Percentiles rank a stretch among this genome's conserved stretches.
Conservation (phyloP, 2,113 vertebrate species). For the Vimba vimba region DNA sequence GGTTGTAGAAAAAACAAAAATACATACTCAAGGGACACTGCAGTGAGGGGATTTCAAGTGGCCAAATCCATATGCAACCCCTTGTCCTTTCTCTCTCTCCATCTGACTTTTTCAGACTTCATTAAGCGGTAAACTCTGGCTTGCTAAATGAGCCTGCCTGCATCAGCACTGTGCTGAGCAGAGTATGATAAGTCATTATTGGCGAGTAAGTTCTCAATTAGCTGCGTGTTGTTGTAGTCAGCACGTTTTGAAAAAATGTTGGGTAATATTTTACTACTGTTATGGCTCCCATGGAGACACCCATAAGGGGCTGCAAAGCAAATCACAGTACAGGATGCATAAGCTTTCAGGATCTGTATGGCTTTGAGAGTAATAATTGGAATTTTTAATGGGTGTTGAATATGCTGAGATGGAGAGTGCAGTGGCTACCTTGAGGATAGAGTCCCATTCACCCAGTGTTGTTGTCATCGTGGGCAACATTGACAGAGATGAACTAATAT, state of each 20-base stretch:
- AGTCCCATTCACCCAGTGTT: slow-evolving; percentile 48
- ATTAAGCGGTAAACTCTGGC: slow-evolving; percentile 65
- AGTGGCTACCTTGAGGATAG: slow-evolving; percentile 18
- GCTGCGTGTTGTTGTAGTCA: slow-evolving; percentile 63
- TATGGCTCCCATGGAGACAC: slow-evolving; percentile 58
- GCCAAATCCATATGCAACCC: slow-evolving; percentile 39
- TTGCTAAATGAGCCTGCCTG: slow-evolving; percentile 64
- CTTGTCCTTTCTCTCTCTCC: slow-evolving; percentile 36
- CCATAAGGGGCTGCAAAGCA: slow-evolving; percentile 54
- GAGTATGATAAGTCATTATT: slow-evolving; percentile 71
- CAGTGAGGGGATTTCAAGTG: not conserved
- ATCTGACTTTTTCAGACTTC: slow-evolving; percentile 62
- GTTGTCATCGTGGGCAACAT: slow-evolving; percentile 52
- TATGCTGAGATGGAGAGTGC: slow-evolving; percentile 35
- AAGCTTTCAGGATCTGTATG: slow-evolving; percentile 41
- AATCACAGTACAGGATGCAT: slow-evolving; percentile 35
- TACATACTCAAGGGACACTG: slow-evolving; percentile 15
- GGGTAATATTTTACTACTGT: slow-evolving; percentile 58
- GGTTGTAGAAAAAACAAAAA: slow-evolving; percentile 29
- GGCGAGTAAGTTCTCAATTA: slow-evolving; percentile 75
- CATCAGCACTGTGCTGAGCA: slow-evolving; percentile 57
- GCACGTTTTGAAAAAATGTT: slow-evolving; percentile 64
- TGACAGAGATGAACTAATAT: slow-evolving; percentile 47
- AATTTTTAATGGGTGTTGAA: slow-evolving; percentile 42
- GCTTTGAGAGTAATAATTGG: slow-evolving; percentile 47